phyloP scores from a whole-genome alignment of 2,888 invertebrate species.

The Calephelis perditalis region DNA sequence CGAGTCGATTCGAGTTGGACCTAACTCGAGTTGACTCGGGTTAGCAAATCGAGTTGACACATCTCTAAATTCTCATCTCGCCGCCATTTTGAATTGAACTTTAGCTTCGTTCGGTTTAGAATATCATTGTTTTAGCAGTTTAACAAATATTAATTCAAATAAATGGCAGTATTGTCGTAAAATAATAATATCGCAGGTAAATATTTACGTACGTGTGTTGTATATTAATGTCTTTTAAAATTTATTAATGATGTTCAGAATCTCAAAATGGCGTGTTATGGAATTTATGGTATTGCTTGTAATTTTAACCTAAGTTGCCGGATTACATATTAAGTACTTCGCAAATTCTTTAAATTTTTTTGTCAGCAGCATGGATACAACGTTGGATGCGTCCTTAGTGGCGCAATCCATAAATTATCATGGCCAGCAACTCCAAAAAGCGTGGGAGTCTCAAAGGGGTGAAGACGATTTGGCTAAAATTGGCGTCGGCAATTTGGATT shows the following conservation, averaged over 20 bases:
- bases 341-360: background rate
- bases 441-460: conserved; percentile 91
- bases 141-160: background rate
- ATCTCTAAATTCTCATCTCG: no score
- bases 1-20: no score
- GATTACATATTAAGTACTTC: background rate
- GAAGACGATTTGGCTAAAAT: conserved; percentile 84
- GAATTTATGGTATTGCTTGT: background rate
- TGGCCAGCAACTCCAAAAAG: conserved; percentile 91
- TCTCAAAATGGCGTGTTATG: conserved; percentile 1
- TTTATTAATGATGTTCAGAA: background rate
- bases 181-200: background rate
- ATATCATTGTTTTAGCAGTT: no score
- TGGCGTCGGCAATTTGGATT: conserved; percentile 80
- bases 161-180: background rate
- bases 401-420: conserved; percentile 89
- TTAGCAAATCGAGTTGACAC: no score
- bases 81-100: no score
- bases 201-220: background rate
- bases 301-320: background rate
- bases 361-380: conserved; percentile 51
- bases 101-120: no score
- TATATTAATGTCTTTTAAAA: background rate
- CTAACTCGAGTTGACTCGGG: no score
- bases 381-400: conserved; percentile 76